A percentile compares a stretch with the other conserved stretches of the same genome.
Evolutionary conservation across 37 sponge, comb jelly and placozoan genomes (phyloP).

Genomic region (Lycopodina hypogea): DNA sequence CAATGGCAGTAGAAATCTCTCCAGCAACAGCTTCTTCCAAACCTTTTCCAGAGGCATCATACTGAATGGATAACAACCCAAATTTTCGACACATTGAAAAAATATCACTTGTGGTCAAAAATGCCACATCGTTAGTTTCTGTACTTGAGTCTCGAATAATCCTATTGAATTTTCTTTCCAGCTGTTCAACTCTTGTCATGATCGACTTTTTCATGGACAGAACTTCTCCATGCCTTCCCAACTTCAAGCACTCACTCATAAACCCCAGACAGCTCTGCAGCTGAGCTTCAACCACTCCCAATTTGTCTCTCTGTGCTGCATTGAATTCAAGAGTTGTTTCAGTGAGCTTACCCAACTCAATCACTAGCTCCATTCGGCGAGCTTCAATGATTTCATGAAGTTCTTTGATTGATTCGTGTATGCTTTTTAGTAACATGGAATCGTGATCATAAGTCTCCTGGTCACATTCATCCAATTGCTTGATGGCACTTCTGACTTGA

Average conservation of each 20-base stretch:
- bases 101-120: not conserved
- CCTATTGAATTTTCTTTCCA: conserved; percentile 8
- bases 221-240: conserved; percentile 39
- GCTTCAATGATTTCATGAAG: conserved; percentile 29
- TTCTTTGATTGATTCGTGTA: not conserved
- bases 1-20: not conserved
- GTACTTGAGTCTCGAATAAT: not conserved
- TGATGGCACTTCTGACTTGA: conserved; percentile 18
- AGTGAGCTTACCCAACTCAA: conserved; percentile 8
- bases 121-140: conserved; percentile 6
- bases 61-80: not conserved
- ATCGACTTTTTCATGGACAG: conserved; percentile 15
- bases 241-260: conserved; percentile 11
- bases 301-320: conserved; percentile 23
- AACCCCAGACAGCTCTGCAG: conserved; percentile 27
- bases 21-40: conserved; percentile 9
- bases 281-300: conserved; percentile 19
- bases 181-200: conserved; percentile 11
- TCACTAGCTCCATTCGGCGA: conserved; percentile 11
- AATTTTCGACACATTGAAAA: not conserved
- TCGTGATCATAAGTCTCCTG: conserved; percentile 20
- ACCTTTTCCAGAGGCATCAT: not conserved
- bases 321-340: conserved; percentile 18
- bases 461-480: not conserved
- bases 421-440: not conserved